Conservation (phyloP, 2,797 vertebrate genomes). For the Orestias chungarensis region DNA sequence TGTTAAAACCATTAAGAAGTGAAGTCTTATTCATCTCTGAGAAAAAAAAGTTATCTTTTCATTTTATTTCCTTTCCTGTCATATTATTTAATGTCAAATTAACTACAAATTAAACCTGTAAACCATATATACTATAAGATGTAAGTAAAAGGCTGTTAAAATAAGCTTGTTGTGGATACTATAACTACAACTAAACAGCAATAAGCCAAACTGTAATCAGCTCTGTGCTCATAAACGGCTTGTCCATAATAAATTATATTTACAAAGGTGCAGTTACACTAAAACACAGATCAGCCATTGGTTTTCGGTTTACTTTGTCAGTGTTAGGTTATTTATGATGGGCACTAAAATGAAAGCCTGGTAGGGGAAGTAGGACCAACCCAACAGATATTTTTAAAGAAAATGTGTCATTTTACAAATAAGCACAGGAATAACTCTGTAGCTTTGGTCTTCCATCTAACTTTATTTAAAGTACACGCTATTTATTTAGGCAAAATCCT, state of each 20-base stretch:
- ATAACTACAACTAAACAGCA: neutral
- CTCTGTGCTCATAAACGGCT: constrained; percentile 11
- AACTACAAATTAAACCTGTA: neutral
- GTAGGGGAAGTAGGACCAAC: neutral
- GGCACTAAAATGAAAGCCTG: neutral
- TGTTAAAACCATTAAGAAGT: neutral
- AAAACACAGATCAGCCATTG: neutral
- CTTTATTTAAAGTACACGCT: neutral
- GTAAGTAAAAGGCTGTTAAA: constrained; percentile 15
- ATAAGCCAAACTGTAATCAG: neutral
- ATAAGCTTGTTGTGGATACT: neutral
- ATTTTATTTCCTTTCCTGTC: neutral
- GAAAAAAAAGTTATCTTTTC: neutral
- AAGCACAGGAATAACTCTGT: neutral
- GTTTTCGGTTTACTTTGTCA: neutral
- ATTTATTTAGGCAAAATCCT: too few species aligned
- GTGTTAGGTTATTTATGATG: neutral
- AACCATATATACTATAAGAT: neutral
- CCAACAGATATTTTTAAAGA: neutral
- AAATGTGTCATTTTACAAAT: neutral
- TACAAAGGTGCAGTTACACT: constrained; percentile 22
- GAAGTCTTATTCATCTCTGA: neutral
- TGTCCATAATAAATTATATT: constrained; percentile 14
- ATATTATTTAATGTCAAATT: neutral
- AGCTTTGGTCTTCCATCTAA: neutral